Conservation (phyloP, 2,113 vertebrate genomes). For the Rhabdornis inornatus region DNA sequence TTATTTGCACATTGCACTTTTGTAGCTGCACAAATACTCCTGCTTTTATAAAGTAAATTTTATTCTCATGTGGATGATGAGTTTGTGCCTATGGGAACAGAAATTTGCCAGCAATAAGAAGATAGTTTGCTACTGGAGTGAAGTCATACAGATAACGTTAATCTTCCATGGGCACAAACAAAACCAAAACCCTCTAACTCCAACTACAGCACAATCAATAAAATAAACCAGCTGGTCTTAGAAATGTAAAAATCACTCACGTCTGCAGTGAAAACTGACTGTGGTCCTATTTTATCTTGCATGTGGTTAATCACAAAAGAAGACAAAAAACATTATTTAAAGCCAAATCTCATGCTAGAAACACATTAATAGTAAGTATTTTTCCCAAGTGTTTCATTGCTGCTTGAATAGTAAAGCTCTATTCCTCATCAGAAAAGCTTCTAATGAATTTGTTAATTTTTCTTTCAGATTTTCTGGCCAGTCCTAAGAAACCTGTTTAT, state of each 20-base stretch:
- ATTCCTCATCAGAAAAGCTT: not conserved
- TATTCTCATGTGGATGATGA: not conserved
- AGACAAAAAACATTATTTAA: not conserved
- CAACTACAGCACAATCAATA: not conserved
- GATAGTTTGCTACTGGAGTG: not conserved
- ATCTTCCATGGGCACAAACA: not conserved
- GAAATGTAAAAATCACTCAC: not conserved
- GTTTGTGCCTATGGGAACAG: not conserved
- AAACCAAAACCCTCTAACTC: not conserved
- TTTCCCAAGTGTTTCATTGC: not conserved
- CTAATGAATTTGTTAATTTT: not conserved
- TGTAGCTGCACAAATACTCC: not conserved
- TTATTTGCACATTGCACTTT: not conserved
- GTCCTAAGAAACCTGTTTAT: constrained; percentile 82
- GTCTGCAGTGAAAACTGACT: not conserved
- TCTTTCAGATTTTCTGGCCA: constrained; percentile 82
- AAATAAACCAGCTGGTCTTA: not conserved
- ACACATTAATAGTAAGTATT: not conserved
- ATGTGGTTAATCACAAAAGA: not conserved
- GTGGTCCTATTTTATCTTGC: not conserved
- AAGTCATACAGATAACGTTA: not conserved
- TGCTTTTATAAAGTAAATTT: not conserved
- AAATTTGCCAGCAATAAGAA: not conserved
- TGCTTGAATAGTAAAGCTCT: not conserved
- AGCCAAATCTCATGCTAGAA: not conserved